Conservation (phyloP, 1,140 invertebrate genomes). For the Papilio glaucus region DNA sequence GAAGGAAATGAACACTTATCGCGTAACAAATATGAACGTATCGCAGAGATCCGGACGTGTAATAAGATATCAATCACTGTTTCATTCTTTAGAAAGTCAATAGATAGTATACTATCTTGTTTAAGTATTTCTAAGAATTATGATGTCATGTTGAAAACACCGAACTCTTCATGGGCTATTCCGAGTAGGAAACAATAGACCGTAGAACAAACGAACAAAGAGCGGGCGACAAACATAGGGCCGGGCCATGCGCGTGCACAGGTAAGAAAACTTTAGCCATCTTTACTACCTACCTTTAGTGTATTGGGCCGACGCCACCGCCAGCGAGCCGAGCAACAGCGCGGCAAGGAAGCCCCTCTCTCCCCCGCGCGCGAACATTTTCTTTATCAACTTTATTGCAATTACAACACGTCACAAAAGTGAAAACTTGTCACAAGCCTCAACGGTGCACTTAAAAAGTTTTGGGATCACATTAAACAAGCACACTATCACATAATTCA, state of each 20-base stretch:
- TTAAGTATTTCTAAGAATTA: slow-evolving; percentile 32
- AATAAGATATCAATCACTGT: slow-evolving; percentile 17
- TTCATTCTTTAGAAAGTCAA: slow-evolving; percentile 32
- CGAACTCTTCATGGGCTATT: slow-evolving; percentile 42
- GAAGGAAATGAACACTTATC: slow-evolving; percentile 36
- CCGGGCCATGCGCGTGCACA: slow-evolving; percentile 61
- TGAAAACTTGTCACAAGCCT: slow-evolving; percentile 75
- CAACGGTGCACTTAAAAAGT: slow-evolving; percentile 69
- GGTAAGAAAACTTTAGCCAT: slow-evolving; percentile 65
- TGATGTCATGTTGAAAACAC: slow-evolving; percentile 49
- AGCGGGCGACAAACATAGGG: slow-evolving; percentile 46
- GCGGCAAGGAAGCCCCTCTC: slow-evolving; percentile 67
- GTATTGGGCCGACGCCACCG: slow-evolving; percentile 74
- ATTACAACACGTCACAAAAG: slow-evolving; percentile 72
- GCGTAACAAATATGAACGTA: slow-evolving; percentile 5
- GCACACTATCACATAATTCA: slow-evolving; percentile 78
- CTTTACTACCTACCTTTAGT: slow-evolving; percentile 74
- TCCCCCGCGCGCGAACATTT: slow-evolving; percentile 65
- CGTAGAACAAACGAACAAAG: slow-evolving; percentile 77
- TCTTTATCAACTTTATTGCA: slow-evolving; percentile 63
- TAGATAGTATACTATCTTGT: slow-evolving; percentile 5
- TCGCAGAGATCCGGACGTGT: not conserved
- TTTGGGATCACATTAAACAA: slow-evolving; percentile 74
- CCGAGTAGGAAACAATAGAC: slow-evolving; percentile 61
- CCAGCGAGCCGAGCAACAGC: slow-evolving; percentile 65